Conservation (phyloP, 2,797 vertebrate genomes). For the Enoplosus armatus region DNA sequence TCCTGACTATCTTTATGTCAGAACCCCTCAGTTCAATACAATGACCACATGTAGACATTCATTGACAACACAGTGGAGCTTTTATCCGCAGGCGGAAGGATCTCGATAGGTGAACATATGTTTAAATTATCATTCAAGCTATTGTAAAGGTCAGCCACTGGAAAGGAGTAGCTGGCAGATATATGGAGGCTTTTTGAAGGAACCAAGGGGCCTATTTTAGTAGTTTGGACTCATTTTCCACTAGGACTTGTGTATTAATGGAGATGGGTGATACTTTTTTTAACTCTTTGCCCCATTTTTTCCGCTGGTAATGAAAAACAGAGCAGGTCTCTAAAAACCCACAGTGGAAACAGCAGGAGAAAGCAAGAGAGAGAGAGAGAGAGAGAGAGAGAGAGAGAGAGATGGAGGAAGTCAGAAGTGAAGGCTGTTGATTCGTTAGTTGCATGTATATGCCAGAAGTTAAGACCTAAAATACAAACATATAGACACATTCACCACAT, state of each 20-base stretch:
- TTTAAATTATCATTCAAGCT: conserved; percentile 52
- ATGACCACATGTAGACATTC: conserved; percentile 21
- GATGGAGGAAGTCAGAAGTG: conserved; percentile 52
- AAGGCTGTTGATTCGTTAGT: conserved; percentile 40
- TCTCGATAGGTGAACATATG: conserved; percentile 24
- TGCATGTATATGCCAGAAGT: conserved; percentile 10
- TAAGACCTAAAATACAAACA: conserved; percentile 20
- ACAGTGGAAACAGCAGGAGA: conserved; percentile 65
- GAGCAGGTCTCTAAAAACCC: conserved; percentile 68
- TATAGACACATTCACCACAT: conserved; percentile 11
- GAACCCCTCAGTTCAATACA: conserved; percentile 1
- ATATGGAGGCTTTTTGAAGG: conserved; percentile 46
- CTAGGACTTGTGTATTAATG: conserved; percentile 66
- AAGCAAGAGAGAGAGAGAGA: conserved; percentile 28
- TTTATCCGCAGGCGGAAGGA: conserved; percentile 28
- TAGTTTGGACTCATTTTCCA: conserved; percentile 73
- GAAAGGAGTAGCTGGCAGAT: conserved; percentile 56
- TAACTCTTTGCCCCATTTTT: conserved; percentile 74
- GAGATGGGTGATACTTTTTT: conserved; percentile 70
- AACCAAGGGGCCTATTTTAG: conserved; percentile 64
- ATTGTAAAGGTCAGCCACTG: conserved; percentile 57
- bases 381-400: conserved; percentile 27
- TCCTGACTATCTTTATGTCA: conserved; percentile 9
- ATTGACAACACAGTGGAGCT: conserved; percentile 21
- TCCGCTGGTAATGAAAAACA: conserved; percentile 83